Conservation (phyloP, 2,113 vertebrate genomes). For the Raja brachyura region DNA sequence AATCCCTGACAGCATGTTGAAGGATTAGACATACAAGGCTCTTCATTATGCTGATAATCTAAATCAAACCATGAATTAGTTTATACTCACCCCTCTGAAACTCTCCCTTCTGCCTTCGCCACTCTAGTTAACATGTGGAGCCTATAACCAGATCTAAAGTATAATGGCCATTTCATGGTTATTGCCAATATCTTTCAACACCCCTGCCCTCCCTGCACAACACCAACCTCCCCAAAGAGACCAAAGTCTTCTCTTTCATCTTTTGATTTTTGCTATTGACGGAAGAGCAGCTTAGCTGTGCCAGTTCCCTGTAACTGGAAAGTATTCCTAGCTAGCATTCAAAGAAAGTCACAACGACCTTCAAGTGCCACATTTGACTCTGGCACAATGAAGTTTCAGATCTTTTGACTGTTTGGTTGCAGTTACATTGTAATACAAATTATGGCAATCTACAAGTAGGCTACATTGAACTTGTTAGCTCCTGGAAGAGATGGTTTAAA, state of each 20-base stretch:
- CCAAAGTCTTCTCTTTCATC: not conserved
- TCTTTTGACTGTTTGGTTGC: not conserved
- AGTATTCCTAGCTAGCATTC: not conserved
- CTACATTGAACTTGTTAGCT: not conserved
- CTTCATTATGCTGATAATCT: not conserved
- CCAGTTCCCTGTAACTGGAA: not conserved
- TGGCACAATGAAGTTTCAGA: not conserved
- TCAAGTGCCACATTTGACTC: not conserved
- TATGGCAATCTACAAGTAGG: not conserved
- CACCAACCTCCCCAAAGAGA: not conserved
- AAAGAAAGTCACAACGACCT: not conserved
- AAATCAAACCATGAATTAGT: not conserved
- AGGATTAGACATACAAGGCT: conserved; percentile 1
- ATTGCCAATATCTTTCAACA: not conserved
- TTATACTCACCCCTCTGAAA: not conserved
- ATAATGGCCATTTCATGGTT: not conserved
- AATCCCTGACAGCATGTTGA: not conserved
- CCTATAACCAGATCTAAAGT: not conserved
- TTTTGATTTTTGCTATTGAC: not conserved
- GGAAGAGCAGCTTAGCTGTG: not conserved
- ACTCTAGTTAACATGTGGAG: not conserved
- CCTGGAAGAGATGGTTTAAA: not conserved
- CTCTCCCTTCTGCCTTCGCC: too few species aligned
- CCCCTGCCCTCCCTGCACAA: too few species aligned
- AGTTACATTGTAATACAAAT: not conserved